These are phyloP conservation scores for Edolisoma coerulescens DNA, from an alignment of 2,113 vertebrate species.

Conservation along the genomic window DNA sequence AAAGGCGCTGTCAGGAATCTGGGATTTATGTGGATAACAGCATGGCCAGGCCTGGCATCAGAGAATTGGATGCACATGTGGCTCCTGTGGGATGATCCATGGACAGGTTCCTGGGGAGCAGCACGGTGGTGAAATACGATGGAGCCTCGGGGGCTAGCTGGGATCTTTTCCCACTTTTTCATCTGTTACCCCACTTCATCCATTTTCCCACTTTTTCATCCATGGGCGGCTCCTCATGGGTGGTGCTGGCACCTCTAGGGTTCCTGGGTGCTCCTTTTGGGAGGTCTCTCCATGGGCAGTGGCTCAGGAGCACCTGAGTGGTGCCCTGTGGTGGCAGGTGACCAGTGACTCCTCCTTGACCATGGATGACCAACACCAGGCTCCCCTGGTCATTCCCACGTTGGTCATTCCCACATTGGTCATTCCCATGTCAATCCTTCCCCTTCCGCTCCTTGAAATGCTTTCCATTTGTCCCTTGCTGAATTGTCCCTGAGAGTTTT, in stretches of 20 bases:
- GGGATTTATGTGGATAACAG: neutral
- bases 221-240: neutral
- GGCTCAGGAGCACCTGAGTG: neutral
- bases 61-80: neutral
- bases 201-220: no score
- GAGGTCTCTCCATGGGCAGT: neutral
- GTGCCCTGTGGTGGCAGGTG: neutral
- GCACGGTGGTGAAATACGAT: neutral
- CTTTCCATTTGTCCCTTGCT: neutral
- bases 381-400: neutral
- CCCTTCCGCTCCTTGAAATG: neutral
- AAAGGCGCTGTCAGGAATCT: neutral
- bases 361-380: fast-evolving
- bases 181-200: neutral
- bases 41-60: neutral
- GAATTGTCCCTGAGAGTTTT: neutral
- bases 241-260: neutral
- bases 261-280: neutral
- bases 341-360: neutral
- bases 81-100: neutral
- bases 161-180: neutral
- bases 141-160: neutral
- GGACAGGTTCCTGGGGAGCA: no score
- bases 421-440: neutral
- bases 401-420: neutral